These are phyloP conservation scores for Lepidurus couesii DNA, from an alignment of 1,140 invertebrate genomes.

Conservation along the genomic window DNA sequence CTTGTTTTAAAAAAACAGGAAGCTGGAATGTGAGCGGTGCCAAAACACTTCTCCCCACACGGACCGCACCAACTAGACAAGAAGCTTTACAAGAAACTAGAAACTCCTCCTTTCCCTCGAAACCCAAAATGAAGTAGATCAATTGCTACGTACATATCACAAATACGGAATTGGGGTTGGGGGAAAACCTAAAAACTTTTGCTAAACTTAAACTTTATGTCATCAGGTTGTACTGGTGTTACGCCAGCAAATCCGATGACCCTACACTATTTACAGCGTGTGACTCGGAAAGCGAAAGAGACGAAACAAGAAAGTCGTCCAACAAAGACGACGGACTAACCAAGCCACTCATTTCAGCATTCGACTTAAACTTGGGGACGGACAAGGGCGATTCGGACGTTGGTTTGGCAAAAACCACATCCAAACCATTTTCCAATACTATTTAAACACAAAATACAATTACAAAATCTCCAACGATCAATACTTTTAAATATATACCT, in stretches of 20 bases:
- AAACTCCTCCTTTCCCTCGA: background rate
- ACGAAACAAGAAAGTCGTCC: background rate
- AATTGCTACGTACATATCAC: background rate
- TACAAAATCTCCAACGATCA: background rate
- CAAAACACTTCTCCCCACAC: background rate
- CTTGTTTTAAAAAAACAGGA: conserved; percentile 21
- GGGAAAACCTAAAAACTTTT: background rate
- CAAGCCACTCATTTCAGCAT: background rate
- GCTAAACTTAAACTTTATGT: background rate
- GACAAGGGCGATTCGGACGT: background rate
- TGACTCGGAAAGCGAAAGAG: conserved; percentile 17
- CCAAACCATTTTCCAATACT: background rate
- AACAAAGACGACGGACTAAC: background rate
- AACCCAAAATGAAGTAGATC: background rate
- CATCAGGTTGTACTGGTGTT: background rate
- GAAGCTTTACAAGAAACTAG: conserved; percentile 22
- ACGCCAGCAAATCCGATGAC: background rate
- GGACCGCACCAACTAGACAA: background rate
- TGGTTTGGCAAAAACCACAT: conserved; percentile 8
- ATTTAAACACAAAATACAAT: background rate
- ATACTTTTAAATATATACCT: background rate
- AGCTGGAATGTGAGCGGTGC: conserved; percentile 17
- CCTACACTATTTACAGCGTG: background rate
- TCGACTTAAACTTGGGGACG: background rate
- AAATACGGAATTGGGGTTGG: background rate